phyloP scores from a whole-genome alignment of 2,888 invertebrate species.

The Omphaloscelis lunosa region DNA sequence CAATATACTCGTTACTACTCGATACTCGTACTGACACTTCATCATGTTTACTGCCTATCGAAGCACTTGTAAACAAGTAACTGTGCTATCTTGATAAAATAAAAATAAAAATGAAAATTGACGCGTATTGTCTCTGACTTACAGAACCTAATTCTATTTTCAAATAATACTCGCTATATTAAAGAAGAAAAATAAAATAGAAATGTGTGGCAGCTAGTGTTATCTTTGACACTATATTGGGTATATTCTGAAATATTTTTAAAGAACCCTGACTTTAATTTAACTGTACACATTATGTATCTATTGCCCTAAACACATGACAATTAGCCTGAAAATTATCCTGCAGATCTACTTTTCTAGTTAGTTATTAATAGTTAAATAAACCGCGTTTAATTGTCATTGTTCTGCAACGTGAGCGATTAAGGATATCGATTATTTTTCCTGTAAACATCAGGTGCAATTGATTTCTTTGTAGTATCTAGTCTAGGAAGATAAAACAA shows the following conservation, averaged over 20 bases:
- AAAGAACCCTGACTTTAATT: conserved; percentile 7
- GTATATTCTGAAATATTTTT: neutral
- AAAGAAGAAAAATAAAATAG: neutral
- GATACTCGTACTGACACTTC: conserved; percentile 53
- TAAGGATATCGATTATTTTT: conserved; percentile 52
- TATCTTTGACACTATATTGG: conserved; percentile 11
- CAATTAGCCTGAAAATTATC: conserved; percentile 8
- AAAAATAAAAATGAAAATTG: conserved; percentile 27
- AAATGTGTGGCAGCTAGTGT: neutral
- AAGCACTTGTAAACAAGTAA: conserved; percentile 61
- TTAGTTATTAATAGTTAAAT: conserved; percentile 26
- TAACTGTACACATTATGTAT: neutral
- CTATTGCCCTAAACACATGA: conserved; percentile 10
- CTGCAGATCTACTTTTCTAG: conserved; percentile 9
- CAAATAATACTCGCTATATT: conserved; percentile 8
- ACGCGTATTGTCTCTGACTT: neutral
- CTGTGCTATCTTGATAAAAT: conserved; percentile 34
- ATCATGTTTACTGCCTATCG: conserved; percentile 61
- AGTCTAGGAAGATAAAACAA: neutral
- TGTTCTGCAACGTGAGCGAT: conserved; percentile 44
- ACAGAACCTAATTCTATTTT: neutral
- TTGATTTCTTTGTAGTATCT: conserved; percentile 9
- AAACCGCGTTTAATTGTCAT: conserved; percentile 37
- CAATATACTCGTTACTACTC: conserved; percentile 27
- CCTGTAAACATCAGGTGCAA: conserved; percentile 28